Percentiles rank a stretch among this genome's conserved stretches.
These are phyloP conservation scores for Centropus unirufus DNA, from an alignment of 2,113 vertebrate species.

Conservation along the genomic window DNA sequence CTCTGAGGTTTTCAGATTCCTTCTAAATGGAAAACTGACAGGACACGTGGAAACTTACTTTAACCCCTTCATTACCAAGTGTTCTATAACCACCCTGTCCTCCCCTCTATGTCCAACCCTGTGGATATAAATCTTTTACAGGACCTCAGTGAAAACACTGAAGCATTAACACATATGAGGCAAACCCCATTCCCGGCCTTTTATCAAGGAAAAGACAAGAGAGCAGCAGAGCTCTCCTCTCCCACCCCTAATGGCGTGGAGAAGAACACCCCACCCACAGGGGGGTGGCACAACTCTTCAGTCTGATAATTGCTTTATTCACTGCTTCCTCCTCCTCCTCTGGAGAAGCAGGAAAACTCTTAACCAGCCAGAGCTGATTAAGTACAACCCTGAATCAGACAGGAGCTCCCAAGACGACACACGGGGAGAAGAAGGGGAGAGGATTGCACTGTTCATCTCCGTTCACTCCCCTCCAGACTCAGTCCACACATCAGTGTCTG, in stretches of 20 bases:
- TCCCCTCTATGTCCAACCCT: conserved; percentile 15
- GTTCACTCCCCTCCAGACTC: background rate
- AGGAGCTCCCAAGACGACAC: background rate
- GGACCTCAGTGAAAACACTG: conserved; percentile 37
- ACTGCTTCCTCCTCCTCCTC: conserved; percentile 14
- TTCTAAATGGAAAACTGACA: background rate
- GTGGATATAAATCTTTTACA: background rate
- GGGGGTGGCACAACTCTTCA: background rate
- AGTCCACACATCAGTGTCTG: background rate
- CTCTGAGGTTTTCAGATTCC: background rate
- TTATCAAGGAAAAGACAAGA: background rate
- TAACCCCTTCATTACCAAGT: background rate
- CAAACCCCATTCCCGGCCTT: background rate
- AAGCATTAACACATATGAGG: background rate
- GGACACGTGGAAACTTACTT: background rate
- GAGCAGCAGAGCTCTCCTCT: conserved; percentile 16
- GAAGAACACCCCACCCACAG: background rate
- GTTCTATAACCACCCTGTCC: conserved; percentile 33
- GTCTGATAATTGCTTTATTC: conserved; percentile 21
- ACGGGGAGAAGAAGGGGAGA: conserved; percentile 1
- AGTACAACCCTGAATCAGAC: conserved; percentile 51
- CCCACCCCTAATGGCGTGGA: background rate
- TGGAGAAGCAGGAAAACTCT: conserved; percentile 47
- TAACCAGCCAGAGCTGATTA: conserved; percentile 62
- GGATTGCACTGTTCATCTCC: background rate